Conservation (phyloP, 2,113 vertebrate species). For the Pleuronectes platessa region DNA sequence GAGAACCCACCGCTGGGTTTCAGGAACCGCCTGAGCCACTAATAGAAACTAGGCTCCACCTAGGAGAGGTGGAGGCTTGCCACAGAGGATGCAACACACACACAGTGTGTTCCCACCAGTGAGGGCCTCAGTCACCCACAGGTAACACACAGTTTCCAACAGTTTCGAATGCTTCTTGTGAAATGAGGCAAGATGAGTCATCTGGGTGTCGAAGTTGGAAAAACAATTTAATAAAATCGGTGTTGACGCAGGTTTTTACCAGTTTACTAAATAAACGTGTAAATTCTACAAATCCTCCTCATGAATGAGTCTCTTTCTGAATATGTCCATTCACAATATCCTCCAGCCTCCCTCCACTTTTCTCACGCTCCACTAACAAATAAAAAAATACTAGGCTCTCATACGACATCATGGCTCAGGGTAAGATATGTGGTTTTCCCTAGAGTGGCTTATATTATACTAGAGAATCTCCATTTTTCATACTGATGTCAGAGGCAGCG, state of each 20-base stretch:
- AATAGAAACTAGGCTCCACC: constrained; percentile 38
- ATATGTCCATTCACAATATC: constrained; percentile 1
- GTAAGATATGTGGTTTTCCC: constrained; percentile 3
- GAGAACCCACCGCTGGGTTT: constrained; percentile 39
- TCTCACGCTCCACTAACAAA: constrained; percentile 42
- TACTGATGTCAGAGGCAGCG: no score
- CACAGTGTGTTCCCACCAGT: not conserved
- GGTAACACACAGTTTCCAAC: not conserved
- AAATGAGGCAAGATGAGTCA: constrained; percentile 39
- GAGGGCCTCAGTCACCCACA: constrained; percentile 10
- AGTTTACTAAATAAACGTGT: not conserved
- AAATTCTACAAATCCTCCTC: not conserved
- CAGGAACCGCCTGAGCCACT: not conserved
- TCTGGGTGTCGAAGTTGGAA: not conserved
- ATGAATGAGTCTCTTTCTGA: not conserved
- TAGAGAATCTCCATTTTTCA: not conserved
- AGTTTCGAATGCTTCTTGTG: constrained; percentile 2
- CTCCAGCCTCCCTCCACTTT: not conserved
- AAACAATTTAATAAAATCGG: not conserved
- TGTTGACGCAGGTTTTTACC: not conserved
- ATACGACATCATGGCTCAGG: constrained; percentile 49
- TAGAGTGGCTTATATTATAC: constrained; percentile 46
- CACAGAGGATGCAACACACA: not conserved
- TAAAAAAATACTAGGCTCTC: not conserved
- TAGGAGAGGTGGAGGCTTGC: not conserved